phyloP scores from a whole-genome alignment of 2,888 invertebrate genomes.

The Chrysolina oricalcia region DNA sequence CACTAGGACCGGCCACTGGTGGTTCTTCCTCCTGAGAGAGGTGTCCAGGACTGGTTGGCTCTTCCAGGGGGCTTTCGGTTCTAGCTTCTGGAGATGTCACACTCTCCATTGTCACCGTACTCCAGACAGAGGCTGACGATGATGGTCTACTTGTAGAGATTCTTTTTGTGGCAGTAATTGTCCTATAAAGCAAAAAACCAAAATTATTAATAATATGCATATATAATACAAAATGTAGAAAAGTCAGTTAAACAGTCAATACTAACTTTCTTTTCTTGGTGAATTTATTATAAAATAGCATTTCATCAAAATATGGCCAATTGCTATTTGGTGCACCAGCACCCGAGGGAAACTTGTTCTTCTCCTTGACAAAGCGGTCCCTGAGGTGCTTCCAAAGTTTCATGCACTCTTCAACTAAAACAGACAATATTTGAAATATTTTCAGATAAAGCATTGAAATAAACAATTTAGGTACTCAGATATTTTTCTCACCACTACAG shows the following conservation, averaged over 20 bases:
- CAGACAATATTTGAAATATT: constrained; percentile 20
- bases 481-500: constrained; percentile 14
- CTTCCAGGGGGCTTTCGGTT: neutral
- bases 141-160: neutral
- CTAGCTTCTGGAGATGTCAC: neutral
- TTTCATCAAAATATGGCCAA: neutral
- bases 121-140: neutral
- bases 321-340: constrained; percentile 22
- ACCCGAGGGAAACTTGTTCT: constrained; percentile 18
- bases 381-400: constrained; percentile 29
- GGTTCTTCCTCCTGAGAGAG: neutral
- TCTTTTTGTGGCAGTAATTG: neutral
- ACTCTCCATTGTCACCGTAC: neutral
- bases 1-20: neutral
- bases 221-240: neutral
- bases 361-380: constrained; percentile 27
- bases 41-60: too few relatives aligned
- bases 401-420: constrained; percentile 33
- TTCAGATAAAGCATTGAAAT: constrained; percentile 21
- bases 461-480: constrained; percentile 20
- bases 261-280: constrained; percentile 30
- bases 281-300: constrained; percentile 26
- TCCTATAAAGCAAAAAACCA: too few relatives aligned
- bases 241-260: constrained; percentile 27
- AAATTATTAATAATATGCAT: too few relatives aligned